Evolutionary conservation across 2,888 invertebrate species (phyloP).

Genomic region (Minunthozetes semirufus): DNA sequence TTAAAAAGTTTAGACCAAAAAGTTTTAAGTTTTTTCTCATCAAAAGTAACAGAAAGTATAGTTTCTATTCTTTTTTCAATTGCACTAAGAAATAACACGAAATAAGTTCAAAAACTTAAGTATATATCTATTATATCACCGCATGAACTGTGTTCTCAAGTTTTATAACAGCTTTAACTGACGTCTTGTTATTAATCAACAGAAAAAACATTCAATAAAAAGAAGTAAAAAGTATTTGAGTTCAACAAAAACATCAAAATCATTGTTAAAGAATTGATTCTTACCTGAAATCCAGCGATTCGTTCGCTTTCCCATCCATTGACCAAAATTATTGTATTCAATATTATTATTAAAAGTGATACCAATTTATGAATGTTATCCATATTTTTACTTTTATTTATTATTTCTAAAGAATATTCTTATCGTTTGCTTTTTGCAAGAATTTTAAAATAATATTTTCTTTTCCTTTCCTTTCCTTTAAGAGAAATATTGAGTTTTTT

Average conservation of each 20-base stretch:
- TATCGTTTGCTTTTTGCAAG: too few relatives aligned
- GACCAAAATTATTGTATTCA: background rate
- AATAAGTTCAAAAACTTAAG: background rate
- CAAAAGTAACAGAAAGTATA: too few relatives aligned
- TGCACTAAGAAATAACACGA: too few relatives aligned
- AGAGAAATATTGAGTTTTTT: too few relatives aligned
- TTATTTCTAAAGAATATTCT: background rate
- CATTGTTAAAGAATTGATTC: background rate
- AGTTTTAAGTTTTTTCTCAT: too few relatives aligned
- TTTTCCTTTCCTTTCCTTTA: too few relatives aligned
- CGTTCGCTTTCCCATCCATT: background rate
- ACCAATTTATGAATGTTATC: background rate
- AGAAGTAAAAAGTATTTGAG: background rate
- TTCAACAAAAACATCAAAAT: background rate
- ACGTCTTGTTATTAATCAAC: background rate
- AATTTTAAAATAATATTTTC: too few relatives aligned
- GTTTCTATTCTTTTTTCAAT: too few relatives aligned
- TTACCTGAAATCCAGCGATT: constrained; percentile 7
- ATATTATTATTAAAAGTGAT: background rate
- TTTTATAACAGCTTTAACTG: background rate
- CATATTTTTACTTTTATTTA: background rate
- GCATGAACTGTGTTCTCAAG: background rate
- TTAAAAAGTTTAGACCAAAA: too few relatives aligned
- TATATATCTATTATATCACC: background rate
- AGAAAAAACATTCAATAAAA: background rate